Conservation (phyloP, 2,113 vertebrate species). For the Jacana jacana region DNA sequence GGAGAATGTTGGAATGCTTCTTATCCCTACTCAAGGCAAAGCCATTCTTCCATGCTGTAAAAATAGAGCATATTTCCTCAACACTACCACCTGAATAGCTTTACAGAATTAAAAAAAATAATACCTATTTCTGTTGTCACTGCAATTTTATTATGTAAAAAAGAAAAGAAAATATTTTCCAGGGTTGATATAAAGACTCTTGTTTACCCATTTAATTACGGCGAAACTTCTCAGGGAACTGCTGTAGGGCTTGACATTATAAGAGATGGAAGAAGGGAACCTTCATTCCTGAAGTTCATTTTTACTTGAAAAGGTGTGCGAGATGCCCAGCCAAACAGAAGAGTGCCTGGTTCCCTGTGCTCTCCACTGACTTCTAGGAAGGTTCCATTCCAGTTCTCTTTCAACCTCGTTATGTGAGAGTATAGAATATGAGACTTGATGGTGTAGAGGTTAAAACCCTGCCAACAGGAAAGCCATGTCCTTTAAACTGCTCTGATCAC, state of each 20-base stretch:
- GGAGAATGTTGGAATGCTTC: background rate
- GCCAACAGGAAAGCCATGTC: background rate
- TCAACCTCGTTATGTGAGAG: background rate
- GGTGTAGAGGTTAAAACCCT: background rate
- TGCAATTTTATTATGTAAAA: background rate
- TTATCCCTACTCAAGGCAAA: background rate
- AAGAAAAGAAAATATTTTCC: background rate
- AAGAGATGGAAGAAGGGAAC: background rate
- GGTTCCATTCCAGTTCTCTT: background rate
- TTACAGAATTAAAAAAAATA: background rate
- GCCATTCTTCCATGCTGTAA: background rate
- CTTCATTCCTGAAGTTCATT: background rate
- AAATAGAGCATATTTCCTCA: background rate
- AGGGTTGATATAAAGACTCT: background rate
- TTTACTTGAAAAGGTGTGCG: background rate
- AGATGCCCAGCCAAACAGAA: background rate
- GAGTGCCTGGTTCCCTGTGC: background rate
- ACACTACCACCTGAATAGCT: background rate
- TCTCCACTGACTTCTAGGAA: background rate
- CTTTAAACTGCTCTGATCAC: background rate
- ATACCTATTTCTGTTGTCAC: background rate
- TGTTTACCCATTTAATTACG: background rate
- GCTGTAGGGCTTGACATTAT: background rate
- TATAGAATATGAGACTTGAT: background rate
- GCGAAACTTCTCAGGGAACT: background rate